Conservation (phyloP, 2,888 invertebrate genomes). For the Melieria omissa region DNA sequence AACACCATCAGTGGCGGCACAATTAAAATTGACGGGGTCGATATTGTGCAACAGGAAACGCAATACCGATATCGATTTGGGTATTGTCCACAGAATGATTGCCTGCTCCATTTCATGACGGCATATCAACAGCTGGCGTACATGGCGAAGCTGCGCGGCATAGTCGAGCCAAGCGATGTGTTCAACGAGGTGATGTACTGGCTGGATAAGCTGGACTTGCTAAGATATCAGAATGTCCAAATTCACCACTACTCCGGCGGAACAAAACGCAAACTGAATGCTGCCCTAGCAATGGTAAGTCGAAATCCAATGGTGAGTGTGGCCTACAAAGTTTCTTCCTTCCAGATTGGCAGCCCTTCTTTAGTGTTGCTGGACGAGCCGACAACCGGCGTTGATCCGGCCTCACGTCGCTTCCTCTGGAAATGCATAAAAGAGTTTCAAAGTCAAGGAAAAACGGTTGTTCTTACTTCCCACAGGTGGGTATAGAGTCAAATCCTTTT, state of each 20-base stretch:
- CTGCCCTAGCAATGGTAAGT: conserved; percentile 76
- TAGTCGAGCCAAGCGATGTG: conserved; percentile 65
- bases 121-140: conserved; percentile 78
- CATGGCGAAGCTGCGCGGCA: conserved; percentile 80
- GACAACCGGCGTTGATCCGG: conserved; percentile 77
- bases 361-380: conserved; percentile 81
- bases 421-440: conserved; percentile 70
- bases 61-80: conserved; percentile 81
- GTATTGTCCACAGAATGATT: conserved; percentile 92
- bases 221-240: conserved; percentile 56
- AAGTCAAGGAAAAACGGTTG: conserved; percentile 70
- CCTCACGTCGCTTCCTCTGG: conserved; percentile 75
- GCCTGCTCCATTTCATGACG: conserved; percentile 81
- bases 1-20: conserved; percentile 68
- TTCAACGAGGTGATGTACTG: conserved; percentile 69
- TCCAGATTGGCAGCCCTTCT: conserved; percentile 70
- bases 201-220: conserved; percentile 67
- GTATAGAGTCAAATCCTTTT: background rate
- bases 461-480: conserved; percentile 78
- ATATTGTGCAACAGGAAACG: conserved; percentile 55
- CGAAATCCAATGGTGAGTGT: background rate
- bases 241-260: conserved; percentile 75
- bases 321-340: background rate
- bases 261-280: conserved; percentile 77
- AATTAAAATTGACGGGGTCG: conserved; percentile 67